phyloP scores from a whole-genome alignment of 2,888 invertebrate species.

The Xanthorhoe designata region DNA sequence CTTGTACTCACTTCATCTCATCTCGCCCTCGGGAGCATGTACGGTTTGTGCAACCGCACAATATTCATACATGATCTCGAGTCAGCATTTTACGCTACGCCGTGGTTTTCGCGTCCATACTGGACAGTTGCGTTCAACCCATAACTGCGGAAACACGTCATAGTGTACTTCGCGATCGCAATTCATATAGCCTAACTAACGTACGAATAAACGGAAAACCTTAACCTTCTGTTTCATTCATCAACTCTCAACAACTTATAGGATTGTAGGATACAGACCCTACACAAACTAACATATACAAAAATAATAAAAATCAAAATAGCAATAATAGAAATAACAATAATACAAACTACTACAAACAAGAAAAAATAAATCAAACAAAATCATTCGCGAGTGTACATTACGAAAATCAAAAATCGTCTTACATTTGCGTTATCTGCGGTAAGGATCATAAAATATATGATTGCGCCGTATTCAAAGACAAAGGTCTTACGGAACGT shows the following conservation, averaged over 20 bases:
- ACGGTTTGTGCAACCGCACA: slow-evolving; percentile 1
- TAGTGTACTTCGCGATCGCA: not conserved
- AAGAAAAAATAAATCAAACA: too few species aligned
- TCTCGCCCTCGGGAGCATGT: slow-evolving; percentile 7
- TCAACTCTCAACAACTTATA: not conserved
- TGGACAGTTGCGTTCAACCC: not conserved
- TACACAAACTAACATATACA: too few species aligned
- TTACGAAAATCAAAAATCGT: too few species aligned
- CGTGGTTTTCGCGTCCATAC: not conserved
- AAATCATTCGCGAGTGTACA: too few species aligned
- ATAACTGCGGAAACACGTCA: not conserved
- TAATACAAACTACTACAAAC: too few species aligned
- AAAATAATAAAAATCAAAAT: too few species aligned
- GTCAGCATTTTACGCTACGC: slow-evolving; percentile 1
- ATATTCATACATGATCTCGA: not conserved
- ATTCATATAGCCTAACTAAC: too few species aligned
- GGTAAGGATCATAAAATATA: too few species aligned
- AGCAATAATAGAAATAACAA: too few species aligned
- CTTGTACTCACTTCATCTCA: slow-evolving; percentile 6
- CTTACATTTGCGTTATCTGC: too few species aligned
- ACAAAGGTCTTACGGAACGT: too few species aligned
- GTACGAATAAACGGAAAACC: not conserved
- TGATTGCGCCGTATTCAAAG: too few species aligned
- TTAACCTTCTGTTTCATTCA: not conserved
- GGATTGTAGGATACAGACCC: not conserved